Evolutionary conservation across 2,113 vertebrate genomes (phyloP).

Genomic region (Hydrochoerus hydrochaeris): DNA sequence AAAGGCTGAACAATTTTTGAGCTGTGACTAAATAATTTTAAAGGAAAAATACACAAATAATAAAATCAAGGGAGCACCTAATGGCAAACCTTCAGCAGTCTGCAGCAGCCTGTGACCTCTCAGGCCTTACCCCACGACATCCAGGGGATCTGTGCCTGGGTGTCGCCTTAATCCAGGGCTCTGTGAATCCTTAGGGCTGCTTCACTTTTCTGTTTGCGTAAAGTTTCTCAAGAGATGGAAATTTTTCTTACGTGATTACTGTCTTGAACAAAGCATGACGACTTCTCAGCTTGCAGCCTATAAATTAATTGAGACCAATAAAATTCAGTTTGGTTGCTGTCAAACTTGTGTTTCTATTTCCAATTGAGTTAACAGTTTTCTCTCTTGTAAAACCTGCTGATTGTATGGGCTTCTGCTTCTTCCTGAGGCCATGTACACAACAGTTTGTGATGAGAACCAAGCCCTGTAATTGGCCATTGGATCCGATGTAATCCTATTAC

Average conservation of each 20-base stretch:
- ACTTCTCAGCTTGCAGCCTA: neutral
- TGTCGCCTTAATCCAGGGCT: neutral
- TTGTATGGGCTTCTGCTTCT: neutral
- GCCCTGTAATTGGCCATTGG: neutral
- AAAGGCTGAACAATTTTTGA: neutral
- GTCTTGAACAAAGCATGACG: neutral
- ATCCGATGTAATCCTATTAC: neutral
- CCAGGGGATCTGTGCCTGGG: no score
- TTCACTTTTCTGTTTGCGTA: neutral
- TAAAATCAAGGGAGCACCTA: neutral
- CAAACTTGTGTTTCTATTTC: slow-evolving; percentile 29
- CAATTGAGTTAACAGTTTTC: slow-evolving; percentile 4
- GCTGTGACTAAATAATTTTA: neutral
- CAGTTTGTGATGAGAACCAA: neutral
- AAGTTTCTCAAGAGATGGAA: neutral
- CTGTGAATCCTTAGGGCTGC: neutral
- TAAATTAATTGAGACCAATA: slow-evolving; percentile 43
- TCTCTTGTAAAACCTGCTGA: neutral
- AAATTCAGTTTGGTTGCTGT: neutral
- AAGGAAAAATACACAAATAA: neutral
- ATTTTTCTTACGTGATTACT: neutral
- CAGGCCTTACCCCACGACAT: neutral
- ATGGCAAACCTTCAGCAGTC: neutral
- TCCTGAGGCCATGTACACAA: neutral
- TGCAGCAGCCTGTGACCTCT: neutral